phyloP scores from a whole-genome alignment of 2,888 invertebrate species.

The Crioceris asparagi region DNA sequence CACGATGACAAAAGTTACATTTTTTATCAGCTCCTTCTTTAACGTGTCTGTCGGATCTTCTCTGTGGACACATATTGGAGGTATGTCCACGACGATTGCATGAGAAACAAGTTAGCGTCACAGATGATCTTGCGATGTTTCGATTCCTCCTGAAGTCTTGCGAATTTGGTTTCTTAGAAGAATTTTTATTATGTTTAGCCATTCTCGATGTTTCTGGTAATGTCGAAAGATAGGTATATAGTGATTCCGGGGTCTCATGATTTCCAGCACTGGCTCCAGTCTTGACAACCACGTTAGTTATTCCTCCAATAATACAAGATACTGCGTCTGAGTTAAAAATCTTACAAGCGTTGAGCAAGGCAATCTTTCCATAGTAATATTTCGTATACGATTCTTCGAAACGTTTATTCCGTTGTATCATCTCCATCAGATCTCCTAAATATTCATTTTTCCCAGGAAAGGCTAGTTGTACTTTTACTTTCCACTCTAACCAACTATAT shows the following conservation, averaged over 20 bases:
- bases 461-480: slow-evolving; percentile 11
- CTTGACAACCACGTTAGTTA: slow-evolving; percentile 13
- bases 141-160: no score
- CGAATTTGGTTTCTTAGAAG: no score
- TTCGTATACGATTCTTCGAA: slow-evolving; percentile 14
- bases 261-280: slow-evolving; percentile 14
- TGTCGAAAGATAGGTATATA: slow-evolving; percentile 11
- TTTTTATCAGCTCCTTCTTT: background rate
- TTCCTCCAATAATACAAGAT: slow-evolving; percentile 17
- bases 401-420: slow-evolving; percentile 15
- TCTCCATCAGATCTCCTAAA: slow-evolving; percentile 9
- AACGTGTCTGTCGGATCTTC: background rate
- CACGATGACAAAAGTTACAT: slow-evolving; percentile 2
- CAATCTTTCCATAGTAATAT: slow-evolving; percentile 17
- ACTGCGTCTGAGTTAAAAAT: slow-evolving; percentile 16
- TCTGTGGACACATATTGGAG: slow-evolving; percentile 1
- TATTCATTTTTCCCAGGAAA: slow-evolving; percentile 16
- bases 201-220: no score
- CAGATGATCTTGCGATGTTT: no score
- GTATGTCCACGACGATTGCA: slow-evolving; percentile 1
- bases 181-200: no score
- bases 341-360: slow-evolving; percentile 15
- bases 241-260: slow-evolving; percentile 13
- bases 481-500: slow-evolving; percentile 17
- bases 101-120: background rate